Evolutionary conservation across 2,113 vertebrate genomes (phyloP).

Genomic region (Thunnus maccoyii): DNA sequence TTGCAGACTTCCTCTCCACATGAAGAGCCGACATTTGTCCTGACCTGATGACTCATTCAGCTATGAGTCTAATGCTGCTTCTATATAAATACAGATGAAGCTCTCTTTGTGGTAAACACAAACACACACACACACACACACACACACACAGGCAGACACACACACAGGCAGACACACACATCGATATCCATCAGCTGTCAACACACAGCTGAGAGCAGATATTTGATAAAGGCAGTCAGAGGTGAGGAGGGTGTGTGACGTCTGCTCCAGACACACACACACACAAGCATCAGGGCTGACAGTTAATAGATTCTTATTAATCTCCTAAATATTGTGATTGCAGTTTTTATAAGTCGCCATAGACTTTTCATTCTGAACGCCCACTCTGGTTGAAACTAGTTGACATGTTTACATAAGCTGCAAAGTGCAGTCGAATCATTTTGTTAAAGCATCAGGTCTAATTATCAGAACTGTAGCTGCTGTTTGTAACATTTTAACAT

Average conservation of each 20-base stretch:
- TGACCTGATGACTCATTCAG: constrained; percentile 68
- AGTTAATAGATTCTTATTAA: too few relatives aligned
- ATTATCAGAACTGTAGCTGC: not conserved
- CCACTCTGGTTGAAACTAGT: not conserved
- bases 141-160: not conserved
- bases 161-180: too few relatives aligned
- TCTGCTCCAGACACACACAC: not conserved
- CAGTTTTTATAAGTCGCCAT: not conserved
- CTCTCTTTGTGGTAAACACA: constrained; percentile 14
- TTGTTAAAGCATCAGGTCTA: not conserved
- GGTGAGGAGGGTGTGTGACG: not conserved
- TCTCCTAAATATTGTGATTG: not conserved
- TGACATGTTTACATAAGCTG: not conserved
- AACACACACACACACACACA: not conserved
- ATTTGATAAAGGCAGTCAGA: not conserved
- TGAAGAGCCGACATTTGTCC: constrained; percentile 37
- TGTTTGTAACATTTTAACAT: not conserved
- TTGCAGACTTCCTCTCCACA: constrained; percentile 38
- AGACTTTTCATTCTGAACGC: not conserved
- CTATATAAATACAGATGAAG: constrained; percentile 42
- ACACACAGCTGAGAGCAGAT: constrained; percentile 5
- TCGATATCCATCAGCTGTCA: not conserved
- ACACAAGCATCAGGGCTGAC: not conserved
- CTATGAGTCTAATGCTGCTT: constrained; percentile 32
- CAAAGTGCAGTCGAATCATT: not conserved